These are phyloP conservation scores for Raja brachyura DNA, from an alignment of 2,113 vertebrate genomes.

Conservation along the genomic window DNA sequence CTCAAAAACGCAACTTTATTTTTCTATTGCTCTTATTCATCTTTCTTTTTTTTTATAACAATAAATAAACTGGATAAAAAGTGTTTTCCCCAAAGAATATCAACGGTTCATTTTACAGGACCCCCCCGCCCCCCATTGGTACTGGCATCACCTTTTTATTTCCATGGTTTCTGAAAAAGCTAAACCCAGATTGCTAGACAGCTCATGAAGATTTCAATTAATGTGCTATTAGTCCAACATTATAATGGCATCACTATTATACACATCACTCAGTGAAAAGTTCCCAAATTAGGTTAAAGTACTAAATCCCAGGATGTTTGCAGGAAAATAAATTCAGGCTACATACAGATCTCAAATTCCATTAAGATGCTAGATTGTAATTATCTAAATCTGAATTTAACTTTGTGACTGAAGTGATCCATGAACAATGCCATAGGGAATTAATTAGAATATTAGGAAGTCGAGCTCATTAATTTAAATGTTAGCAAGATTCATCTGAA, in stretches of 20 bases:
- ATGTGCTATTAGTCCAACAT: background rate
- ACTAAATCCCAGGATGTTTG: background rate
- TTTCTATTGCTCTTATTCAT: no score
- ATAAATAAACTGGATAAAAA: background rate
- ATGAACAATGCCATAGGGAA: background rate
- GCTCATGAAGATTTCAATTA: background rate
- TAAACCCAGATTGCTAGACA: background rate
- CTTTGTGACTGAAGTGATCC: background rate
- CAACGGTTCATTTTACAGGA: no score
- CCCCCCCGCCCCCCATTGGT: no score
- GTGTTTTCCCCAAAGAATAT: background rate
- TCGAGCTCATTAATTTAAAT: background rate
- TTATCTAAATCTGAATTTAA: background rate
- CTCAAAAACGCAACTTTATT: no score
- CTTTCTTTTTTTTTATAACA: no score
- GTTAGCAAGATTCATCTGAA: background rate
- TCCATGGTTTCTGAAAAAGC: background rate
- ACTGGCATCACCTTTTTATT: background rate
- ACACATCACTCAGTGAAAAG: background rate
- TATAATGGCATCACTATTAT: background rate
- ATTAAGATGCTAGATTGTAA: background rate
- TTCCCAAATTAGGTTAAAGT: background rate
- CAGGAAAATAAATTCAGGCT: background rate
- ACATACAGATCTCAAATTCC: background rate
- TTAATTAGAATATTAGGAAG: background rate